phyloP scores from a whole-genome alignment of 2,888 invertebrate genomes.

The Syrphus vitripennis region DNA sequence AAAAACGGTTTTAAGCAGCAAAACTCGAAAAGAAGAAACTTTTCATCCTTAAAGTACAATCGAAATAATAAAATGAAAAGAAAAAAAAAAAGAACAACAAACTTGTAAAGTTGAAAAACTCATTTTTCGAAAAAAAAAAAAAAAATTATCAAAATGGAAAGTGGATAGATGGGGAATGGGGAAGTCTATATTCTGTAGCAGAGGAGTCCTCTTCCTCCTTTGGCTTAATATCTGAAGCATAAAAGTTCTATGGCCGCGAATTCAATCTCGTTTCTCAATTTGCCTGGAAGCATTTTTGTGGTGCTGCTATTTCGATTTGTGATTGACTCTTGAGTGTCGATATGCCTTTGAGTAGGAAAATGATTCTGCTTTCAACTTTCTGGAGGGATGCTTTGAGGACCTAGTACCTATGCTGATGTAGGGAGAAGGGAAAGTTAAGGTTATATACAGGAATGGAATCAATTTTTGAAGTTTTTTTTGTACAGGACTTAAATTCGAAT shows the following conservation, averaged over 20 bases:
- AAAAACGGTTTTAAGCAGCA: background rate
- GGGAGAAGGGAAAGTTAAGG: background rate
- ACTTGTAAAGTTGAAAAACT: constrained; percentile 54
- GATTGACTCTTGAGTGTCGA: constrained; percentile 59
- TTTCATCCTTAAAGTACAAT: constrained; percentile 8
- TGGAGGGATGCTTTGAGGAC: background rate
- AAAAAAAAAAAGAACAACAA: constrained; percentile 17
- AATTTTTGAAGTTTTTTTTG: constrained; percentile 6
- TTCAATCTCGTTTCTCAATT: constrained; percentile 47
- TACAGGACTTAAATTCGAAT: background rate
- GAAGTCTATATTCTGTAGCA: background rate
- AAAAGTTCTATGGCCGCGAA: constrained; percentile 28
- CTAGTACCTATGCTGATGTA: too few species aligned
- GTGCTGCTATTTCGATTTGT: constrained; percentile 48
- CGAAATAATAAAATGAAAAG: background rate
- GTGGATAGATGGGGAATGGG: background rate
- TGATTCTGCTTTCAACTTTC: background rate
- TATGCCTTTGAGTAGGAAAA: constrained; percentile 34
- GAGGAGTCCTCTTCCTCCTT: background rate
- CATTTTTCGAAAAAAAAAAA: constrained; percentile 53
- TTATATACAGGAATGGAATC: background rate
- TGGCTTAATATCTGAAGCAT: background rate
- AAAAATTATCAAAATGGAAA: constrained; percentile 47
- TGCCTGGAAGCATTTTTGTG: constrained; percentile 24
- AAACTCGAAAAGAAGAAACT: constrained; percentile 20